These are phyloP conservation scores for Amphimallon solstitiale DNA, from an alignment of 2,888 invertebrate species.

Conservation along the genomic window DNA sequence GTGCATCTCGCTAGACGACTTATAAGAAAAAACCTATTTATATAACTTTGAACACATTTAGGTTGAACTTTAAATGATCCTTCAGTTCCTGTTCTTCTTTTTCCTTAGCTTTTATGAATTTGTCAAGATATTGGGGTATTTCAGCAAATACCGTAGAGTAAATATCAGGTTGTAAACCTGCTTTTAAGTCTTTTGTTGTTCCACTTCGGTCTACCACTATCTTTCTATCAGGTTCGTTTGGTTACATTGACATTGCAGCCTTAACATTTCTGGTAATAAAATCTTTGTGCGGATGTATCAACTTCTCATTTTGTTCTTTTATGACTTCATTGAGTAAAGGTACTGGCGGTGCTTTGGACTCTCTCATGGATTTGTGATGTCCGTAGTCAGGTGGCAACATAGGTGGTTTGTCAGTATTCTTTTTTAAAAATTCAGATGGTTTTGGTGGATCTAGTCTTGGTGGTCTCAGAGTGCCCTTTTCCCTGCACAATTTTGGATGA, in stretches of 20 bases:
- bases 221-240: constrained; percentile 68
- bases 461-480: constrained; percentile 72
- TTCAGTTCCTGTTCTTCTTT: constrained; percentile 54
- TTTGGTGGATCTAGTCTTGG: constrained; percentile 70
- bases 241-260: constrained; percentile 66
- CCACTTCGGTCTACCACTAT: constrained; percentile 73
- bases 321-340: constrained; percentile 51
- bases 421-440: constrained; percentile 72
- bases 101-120: constrained; percentile 56
- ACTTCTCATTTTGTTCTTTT: constrained; percentile 47
- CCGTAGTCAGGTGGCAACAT: constrained; percentile 37
- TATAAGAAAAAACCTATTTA: no score
- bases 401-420: constrained; percentile 56
- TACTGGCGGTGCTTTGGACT: constrained; percentile 44
- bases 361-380: constrained; percentile 19
- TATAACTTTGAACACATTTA: no score
- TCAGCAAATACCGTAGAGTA: constrained; percentile 75
- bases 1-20: no score
- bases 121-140: constrained; percentile 74
- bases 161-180: constrained; percentile 74
- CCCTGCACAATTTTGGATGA: constrained; percentile 58
- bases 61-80: constrained; percentile 64
- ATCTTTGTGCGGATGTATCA: constrained; percentile 59
- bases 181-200: constrained; percentile 69
- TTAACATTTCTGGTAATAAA: constrained; percentile 72